Conservation (phyloP, 2,113 vertebrate genomes). For the Sylvicapra grimmia region DNA sequence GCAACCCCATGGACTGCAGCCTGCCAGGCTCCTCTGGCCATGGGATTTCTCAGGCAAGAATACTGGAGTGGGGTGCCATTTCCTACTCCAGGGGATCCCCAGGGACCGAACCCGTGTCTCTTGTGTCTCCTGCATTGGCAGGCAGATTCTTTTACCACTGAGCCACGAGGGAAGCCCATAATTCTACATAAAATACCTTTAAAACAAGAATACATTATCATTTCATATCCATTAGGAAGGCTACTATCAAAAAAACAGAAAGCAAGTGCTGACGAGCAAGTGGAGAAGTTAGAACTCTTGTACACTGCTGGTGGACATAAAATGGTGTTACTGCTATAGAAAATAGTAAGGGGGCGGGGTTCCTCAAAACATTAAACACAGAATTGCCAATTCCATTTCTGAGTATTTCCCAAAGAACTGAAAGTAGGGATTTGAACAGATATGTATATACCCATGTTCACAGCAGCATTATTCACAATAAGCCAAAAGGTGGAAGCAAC, state of each 20-base stretch:
- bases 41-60: not conserved
- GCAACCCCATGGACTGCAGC: not conserved
- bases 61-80: not conserved
- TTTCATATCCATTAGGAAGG: not conserved
- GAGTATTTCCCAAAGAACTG: not conserved
- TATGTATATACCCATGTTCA: not conserved
- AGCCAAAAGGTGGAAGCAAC: not conserved
- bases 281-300: not conserved
- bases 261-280: not conserved
- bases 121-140: not conserved
- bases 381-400: not conserved
- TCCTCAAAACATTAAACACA: not conserved
- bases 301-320: not conserved
- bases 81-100: not conserved
- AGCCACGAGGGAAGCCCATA: not conserved
- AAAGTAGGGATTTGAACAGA: not conserved
- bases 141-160: not conserved
- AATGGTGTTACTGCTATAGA: not conserved
- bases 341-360: not conserved
- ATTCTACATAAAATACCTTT: not conserved
- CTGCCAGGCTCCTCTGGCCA: not conserved
- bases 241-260: not conserved
- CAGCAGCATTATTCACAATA: not conserved
- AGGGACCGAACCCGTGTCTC: not conserved
- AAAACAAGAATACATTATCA: not conserved